Base-by-base conservation (phyloP, 2,888 invertebrate species). In the Leptopilina syphax region DNA sequence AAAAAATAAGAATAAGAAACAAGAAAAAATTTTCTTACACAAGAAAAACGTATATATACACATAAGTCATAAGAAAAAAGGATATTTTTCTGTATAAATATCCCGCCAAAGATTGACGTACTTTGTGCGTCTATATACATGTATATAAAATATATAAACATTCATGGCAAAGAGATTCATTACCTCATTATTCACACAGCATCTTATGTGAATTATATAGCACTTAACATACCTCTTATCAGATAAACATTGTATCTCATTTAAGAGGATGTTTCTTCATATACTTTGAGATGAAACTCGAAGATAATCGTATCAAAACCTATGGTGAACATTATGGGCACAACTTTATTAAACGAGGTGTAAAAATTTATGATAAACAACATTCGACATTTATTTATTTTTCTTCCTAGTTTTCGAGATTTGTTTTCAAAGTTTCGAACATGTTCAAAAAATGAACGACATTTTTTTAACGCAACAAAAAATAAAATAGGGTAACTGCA, bases 141-240 rank as follows among this genome's bases (percentile, higher is more conserved):
- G 47, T 47, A 47, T 50, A 50, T 50, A 34, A 34, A 34, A 47
- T 9, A 47, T 47, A 47, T 47, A 47, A 5, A 47, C 9, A 47
- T 47, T 7, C 9, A 34, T 18, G 44, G 7, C 1, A 3, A 27
- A 34, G 34, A 73, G 57, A 57, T 73, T 57, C 54, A 57, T 73
- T 57, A 34, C 57, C 57, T 34, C 34, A 13, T 73, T 73, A 73
- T 73, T 73, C 57, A 34, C 57, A 34, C 27, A 70, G 50, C 27
- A 41, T 65, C 34, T 34, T 9, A 34, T 50, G 10, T 18, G 50
- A 70, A 70, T 54, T 70, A 54, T 70, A 50, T 50, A 50, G 47
- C 24, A 54, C 50, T 50, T 70, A 70, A 70, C 47, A 70, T 27
- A 34, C 4, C 12, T 70, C 13, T 13, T 70, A 50, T 70, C 68